A percentile compares a stretch with the other conserved stretches of the same genome.
Conservation (phyloP, 2,113 vertebrate species). For the Vimba vimba region DNA sequence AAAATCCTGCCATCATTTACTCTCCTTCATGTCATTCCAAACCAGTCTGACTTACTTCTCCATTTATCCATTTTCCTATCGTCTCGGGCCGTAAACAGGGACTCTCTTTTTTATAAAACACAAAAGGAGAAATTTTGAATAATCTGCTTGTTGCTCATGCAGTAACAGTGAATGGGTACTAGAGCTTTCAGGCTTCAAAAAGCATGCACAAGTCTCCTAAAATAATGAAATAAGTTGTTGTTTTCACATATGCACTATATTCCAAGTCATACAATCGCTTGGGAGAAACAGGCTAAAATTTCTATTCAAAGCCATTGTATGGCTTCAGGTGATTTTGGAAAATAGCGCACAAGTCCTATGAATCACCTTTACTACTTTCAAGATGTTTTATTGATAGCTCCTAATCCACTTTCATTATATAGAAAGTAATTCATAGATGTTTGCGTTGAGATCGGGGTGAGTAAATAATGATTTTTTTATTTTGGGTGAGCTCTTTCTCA, state of each 20-base stretch:
- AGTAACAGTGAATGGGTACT: not conserved
- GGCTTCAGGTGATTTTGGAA: not conserved
- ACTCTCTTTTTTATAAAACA: not conserved
- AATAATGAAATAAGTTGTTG: not conserved
- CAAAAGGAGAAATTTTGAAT: not conserved
- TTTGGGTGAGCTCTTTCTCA: not conserved
- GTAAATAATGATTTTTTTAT: not conserved
- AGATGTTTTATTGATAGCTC: not conserved
- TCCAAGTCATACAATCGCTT: not conserved
- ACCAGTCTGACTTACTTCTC: not conserved
- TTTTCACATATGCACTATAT: not conserved
- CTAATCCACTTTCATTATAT: not conserved
- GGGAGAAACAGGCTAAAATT: not conserved
- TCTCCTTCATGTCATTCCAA: not conserved
- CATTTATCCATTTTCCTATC: not conserved
- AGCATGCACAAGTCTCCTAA: not conserved
- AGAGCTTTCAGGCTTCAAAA: not conserved
- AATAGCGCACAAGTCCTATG: not conserved
- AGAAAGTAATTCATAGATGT: not conserved
- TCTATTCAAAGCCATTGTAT: too few relatives aligned
- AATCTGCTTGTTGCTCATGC: not conserved
- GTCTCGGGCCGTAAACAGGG: not conserved
- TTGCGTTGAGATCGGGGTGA: not conserved
- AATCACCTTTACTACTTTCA: not conserved
- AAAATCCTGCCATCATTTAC: not conserved